These are phyloP conservation scores for Ceratosolen solmsi DNA, from an alignment of 1,140 invertebrate species.

Conservation along the genomic window DNA sequence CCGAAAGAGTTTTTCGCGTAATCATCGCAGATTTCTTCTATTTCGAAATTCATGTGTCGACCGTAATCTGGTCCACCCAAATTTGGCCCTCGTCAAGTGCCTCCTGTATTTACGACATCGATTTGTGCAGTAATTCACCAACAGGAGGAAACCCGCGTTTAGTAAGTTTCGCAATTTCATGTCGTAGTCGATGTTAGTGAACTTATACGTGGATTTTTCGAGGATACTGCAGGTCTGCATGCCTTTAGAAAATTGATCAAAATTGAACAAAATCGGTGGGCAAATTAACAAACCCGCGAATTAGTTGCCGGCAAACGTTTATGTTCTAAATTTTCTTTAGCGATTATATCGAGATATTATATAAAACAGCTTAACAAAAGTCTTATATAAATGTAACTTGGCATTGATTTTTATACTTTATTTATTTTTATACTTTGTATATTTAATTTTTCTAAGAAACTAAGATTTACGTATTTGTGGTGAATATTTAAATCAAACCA, in stretches of 20 bases:
- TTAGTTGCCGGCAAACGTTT: background rate
- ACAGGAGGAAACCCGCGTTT: background rate
- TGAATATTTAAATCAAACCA: too few relatives aligned
- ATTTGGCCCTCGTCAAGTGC: background rate
- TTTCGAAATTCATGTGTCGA: too few relatives aligned
- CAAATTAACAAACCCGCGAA: background rate
- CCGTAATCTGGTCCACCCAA: background rate
- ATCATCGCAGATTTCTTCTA: too few relatives aligned
- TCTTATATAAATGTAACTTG: too few relatives aligned
- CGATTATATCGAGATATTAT: too few relatives aligned
- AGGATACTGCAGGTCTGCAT: background rate
- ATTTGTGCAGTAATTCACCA: background rate
- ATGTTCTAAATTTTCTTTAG: background rate
- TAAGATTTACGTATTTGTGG: too few relatives aligned
- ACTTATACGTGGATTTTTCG: background rate
- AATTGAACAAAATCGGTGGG: background rate
- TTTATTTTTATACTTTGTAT: too few relatives aligned
- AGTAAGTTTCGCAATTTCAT: background rate
- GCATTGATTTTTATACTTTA: too few relatives aligned
- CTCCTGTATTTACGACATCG: background rate
- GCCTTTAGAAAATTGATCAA: background rate
- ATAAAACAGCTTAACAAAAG: too few relatives aligned
- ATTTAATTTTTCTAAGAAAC: too few relatives aligned
- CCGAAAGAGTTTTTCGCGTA: too few relatives aligned
- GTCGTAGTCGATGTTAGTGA: background rate